Evolutionary conservation across 2,113 vertebrate species (phyloP).

Genomic region (Hydrochoerus hydrochaeris): DNA sequence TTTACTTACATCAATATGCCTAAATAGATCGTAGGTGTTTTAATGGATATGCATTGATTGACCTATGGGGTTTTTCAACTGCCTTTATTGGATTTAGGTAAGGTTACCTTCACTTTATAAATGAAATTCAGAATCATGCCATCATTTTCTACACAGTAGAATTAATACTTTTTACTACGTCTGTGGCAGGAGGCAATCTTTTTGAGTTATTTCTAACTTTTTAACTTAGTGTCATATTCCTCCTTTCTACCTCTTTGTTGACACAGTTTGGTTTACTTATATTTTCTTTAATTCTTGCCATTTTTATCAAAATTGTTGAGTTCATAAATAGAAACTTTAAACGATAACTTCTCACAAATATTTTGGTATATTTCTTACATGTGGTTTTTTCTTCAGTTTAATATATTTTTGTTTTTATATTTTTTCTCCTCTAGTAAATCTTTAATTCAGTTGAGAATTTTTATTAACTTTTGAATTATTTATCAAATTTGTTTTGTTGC

Average conservation of each 20-base stretch:
- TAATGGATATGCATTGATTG: not conserved
- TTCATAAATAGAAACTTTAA: not conserved
- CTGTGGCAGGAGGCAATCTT: not conserved
- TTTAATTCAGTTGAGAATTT: not conserved
- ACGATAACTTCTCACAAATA: not conserved
- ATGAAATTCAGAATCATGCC: not conserved
- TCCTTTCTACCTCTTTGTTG: not conserved
- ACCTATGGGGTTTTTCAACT: not conserved
- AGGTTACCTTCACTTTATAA: not conserved
- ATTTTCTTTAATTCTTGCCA: not conserved
- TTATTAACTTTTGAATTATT: conserved; percentile 49
- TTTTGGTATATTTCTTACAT: not conserved
- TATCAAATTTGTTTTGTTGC: not conserved
- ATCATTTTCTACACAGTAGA: not conserved
- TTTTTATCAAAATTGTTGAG: conserved; percentile 23
- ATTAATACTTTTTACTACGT: not conserved
- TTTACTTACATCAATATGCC: not conserved
- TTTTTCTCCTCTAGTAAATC: not conserved
- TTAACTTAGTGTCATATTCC: not conserved
- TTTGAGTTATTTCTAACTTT: not conserved
- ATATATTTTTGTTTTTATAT: not conserved
- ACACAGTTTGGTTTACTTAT: not conserved
- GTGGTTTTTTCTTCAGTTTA: not conserved
- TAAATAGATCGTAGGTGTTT: not conserved
- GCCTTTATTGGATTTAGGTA: not conserved